Evolutionary conservation across 2,113 vertebrate species (phyloP), one percentile per base, ranked within the genome.

Genomic region (Larimichthys polyactis): DNA sequence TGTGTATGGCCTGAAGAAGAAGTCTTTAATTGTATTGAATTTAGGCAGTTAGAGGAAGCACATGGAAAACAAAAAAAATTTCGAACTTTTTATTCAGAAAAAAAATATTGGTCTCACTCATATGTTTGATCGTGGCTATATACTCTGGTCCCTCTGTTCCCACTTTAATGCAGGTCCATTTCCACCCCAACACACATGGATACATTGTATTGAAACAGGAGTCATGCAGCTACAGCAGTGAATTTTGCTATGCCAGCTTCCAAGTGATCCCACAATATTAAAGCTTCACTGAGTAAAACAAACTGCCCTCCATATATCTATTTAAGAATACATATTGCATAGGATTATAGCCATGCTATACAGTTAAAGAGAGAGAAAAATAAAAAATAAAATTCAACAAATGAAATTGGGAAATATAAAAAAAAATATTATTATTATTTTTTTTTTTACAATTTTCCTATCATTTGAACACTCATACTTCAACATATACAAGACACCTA

Each of bases 271-370:
- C 96, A 97, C 95, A 95, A 94, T 91, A 91, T 95, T 96, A 96
- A 96, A 96, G 94, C 95, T 95, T 95, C 91, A 93, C 93, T 93
- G 92, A 94, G 93, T 93, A 86, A 94, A 95, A 95, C 95, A 95
- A 97, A 96, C 95, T 96, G 96, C 95, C 93, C 95, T 96, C 95
- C 96, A 94, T 95, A 92, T 94, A 96, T 96, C 95, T 96, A 97
- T 96, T 94, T 89, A 93, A 92, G 93, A 95, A 95, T 96, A 95
- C 93, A 96, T 95, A 95, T 98, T 99, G 98, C 98, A 99, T 99
- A 99, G 98, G 97, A 94, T 97, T 94, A 97, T 97, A 96, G 97
- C 97, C 98, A 99, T 99, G 98, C 98, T 95, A 94, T 96, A 95
- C 94, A 95, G 90, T 93, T 92, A 90, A 87, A 90, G 87, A 95